A percentile compares a stretch with the other conserved stretches of the same genome.
Evolutionary conservation across 2,888 invertebrate species (phyloP).

Genomic region (Eristalinus sepulchralis): DNA sequence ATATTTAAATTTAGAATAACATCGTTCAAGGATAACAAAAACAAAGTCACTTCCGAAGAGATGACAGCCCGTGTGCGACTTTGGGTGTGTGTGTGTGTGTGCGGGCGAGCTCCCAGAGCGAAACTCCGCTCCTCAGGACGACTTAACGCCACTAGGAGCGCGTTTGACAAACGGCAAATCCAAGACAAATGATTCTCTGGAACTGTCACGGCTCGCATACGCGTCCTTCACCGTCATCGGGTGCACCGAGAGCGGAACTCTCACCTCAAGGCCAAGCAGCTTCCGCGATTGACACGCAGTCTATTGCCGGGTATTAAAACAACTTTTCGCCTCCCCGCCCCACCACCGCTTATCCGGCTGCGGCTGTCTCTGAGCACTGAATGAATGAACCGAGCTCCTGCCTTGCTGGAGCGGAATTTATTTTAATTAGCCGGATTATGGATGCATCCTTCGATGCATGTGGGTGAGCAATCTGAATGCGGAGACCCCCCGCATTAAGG

Average conservation of each 20-base stretch:
- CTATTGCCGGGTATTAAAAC: background rate
- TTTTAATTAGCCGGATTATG: constrained; percentile 47
- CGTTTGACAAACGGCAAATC: constrained; percentile 64
- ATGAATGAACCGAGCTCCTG: constrained; percentile 5
- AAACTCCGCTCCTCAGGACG: constrained; percentile 33
- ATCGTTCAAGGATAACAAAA: constrained; percentile 45
- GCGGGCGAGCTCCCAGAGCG: background rate
- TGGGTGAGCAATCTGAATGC: constrained; percentile 10
- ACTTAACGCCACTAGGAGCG: constrained; percentile 61
- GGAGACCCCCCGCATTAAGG: background rate
- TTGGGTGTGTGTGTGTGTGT: background rate
- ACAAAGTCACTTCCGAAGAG: constrained; percentile 43
- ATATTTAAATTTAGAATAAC: constrained; percentile 43
- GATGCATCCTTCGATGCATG: constrained; percentile 17
- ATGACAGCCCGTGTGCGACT: constrained; percentile 8
- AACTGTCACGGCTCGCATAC: constrained; percentile 27
- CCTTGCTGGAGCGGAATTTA: constrained; percentile 40
- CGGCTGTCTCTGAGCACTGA: background rate
- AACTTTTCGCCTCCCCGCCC: background rate
- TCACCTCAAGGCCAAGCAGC: constrained; percentile 36
- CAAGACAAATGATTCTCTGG: constrained; percentile 60
- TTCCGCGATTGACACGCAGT: background rate
- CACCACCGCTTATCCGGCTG: background rate
- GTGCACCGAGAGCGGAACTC: background rate
- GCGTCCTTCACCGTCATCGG: constrained; percentile 13